phyloP scores from a whole-genome alignment of 2,888 invertebrate species.

The Halocaridina rubra region DNA sequence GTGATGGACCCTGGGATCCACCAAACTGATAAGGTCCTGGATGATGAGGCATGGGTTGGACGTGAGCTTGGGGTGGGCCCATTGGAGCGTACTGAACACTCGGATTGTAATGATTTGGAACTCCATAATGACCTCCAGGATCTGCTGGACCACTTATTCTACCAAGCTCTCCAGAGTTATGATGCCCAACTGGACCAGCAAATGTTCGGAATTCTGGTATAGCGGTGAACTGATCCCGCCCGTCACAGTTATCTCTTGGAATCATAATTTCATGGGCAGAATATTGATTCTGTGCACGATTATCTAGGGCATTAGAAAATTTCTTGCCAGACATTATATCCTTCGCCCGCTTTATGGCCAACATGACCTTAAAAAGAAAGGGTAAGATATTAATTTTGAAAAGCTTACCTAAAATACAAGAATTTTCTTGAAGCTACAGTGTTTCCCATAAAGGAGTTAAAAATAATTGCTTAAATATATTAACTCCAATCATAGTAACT shows the following conservation, averaged over 20 bases:
- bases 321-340: slow-evolving; percentile 88
- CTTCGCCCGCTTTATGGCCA: slow-evolving; percentile 96
- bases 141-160: slow-evolving; percentile 36
- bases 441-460: not conserved
- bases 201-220: slow-evolving; percentile 57
- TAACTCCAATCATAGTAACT: too few relatives aligned
- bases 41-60: slow-evolving; percentile 34
- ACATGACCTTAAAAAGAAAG: slow-evolving; percentile 77
- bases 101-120: slow-evolving; percentile 30
- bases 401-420: not conserved
- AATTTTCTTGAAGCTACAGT: not conserved
- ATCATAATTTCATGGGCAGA: slow-evolving; percentile 59
- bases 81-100: slow-evolving; percentile 50
- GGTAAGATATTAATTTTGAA: not conserved
- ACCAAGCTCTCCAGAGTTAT: slow-evolving; percentile 19
- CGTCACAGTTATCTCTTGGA: slow-evolving; percentile 36
- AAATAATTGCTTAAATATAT: not conserved
- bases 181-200: slow-evolving; percentile 35
- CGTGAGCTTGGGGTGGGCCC: slow-evolving; percentile 54
- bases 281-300: slow-evolving; percentile 32
- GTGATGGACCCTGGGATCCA: slow-evolving; percentile 40
- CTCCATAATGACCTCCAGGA: slow-evolving; percentile 36
- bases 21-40: slow-evolving; percentile 35
- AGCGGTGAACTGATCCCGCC: slow-evolving; percentile 34
- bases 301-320: slow-evolving; percentile 65